Evolutionary conservation across 2,797 vertebrate species (phyloP), one percentile per base, ranked within the genome.

Genomic region (Clarias fuscus): DNA sequence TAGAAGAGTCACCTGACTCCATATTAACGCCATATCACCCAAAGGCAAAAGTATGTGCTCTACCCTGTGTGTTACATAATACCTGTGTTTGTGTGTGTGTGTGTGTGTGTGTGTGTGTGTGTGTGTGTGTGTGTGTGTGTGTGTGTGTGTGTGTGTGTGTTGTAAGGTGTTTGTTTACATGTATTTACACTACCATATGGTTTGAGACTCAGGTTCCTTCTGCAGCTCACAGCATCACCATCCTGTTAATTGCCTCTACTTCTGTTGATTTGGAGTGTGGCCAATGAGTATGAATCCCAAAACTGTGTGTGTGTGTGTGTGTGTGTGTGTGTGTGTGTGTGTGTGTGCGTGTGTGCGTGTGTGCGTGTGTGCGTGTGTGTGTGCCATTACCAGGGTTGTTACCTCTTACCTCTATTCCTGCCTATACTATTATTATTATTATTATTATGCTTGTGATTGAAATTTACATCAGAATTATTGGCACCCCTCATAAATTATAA

Each of bases 191-290:
- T 88, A 93, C 85, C 93, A 94, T 94, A 94, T 94, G 93, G 92
- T 91, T 87, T 90, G 88, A 77, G 17, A 85, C 90, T 90, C 73
- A 89, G 90, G 58, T 79, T 90, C 89, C 91, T 91, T 92, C 90
- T 89, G 91, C 86, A 91, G 92, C 90, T 88, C 87, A 89, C 88
- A 91, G 90, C 91, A 91, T 92, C 92, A 90, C 90, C 91, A 93
- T 88, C 87, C 88, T 88, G 91, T 93, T 94, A 94, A 94, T 93
- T 94, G 88, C 83, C 82, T 90, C 89, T 85, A 89, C 87, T 84
- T 88, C 90, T 87, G 85, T 79, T 79, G 91, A 90, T 53, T 80
- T 88, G 93, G 88, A 85, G 24, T 76, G 91, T 86, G 88, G 90
- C 91, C 91, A 93, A 91, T 89, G 24, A 48, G 37, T 24, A 40